Base-by-base conservation (phyloP, 2,113 vertebrate species). In the Cacatua alba region DNA sequence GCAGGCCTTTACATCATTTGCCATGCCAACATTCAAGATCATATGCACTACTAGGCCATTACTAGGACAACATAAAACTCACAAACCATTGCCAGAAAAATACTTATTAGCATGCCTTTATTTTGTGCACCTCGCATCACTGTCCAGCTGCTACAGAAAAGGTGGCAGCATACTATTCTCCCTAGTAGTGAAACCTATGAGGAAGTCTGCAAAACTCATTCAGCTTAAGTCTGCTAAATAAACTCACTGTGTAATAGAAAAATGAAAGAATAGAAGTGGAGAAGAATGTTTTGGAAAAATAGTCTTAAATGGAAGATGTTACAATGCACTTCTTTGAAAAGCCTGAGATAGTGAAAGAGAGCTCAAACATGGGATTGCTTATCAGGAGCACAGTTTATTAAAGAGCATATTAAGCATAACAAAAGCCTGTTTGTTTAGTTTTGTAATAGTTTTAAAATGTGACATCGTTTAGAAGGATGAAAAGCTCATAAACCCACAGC, bases 21-120 rank as follows among this genome's bases (percentile, higher is more conserved):
- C 37, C 37, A 23, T 15, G 14, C 9, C 60, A 78, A 3, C 20
- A 64, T 35, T 75, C 37, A 82, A 13, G 20, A 41, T 62, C 59
- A 57, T 6, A 65, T 83, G 24, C 3, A 16, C 28, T 37, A 59
- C 21, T 24, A 24, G 19, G 21, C 20, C 41, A 24, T 13, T 55
- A 33, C 31, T 31, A 41, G 5, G 25, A 15, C 41, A 62, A 39
- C 11, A 24, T 8, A 72, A 14, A 74, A 33, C 7, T 44, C 31
- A 23, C 8, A 82, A 25, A 72, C 5, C 33, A 24, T 4, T 48
- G 17, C 23, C 17, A 79, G 48, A 79, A 53, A 82, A 35, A 35
- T 6, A 51, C 5, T 11, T 12, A 5, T 8, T 37, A 70, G 64
- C 0, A 0, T 9, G 5, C 4, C 37, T 84, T 62, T 62, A 11